Evolutionary conservation across 2,888 invertebrate species (phyloP), one percentile per base, ranked within the genome.

Genomic region (Bruchidius siliquastri): DNA sequence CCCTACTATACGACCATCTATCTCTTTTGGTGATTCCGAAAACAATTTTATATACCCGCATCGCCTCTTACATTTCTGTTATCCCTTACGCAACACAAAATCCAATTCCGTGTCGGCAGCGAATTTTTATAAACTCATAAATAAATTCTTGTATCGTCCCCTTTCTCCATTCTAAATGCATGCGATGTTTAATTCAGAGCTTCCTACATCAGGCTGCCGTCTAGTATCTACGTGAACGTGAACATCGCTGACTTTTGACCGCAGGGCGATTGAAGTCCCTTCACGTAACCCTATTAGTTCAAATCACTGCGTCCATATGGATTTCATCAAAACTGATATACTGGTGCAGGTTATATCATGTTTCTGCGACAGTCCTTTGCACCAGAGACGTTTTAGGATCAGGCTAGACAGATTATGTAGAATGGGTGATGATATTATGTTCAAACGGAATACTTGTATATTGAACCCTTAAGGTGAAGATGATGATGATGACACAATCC

Each of bases 251-350:
- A 49, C 49, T 49, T 49, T 18, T 49, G 49, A 49, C 49, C 49
- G 49, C 49, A 49, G 70, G 22, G 71, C 73, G 74, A 75, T 75
- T 74, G 75, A 75, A 76, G 77, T 76, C 75, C 76, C 76, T 73
- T 76, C 80, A 78, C 77, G 77, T 81, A 81, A 81, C 79, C 77
- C 76, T 78, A 80, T 81, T 80, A 81, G 80, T 79, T 78, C 80
- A 77, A 80, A 76, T 77, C 81, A 80, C 76, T 80, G 79, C 79
- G 77, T 78, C 76, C 79, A 75, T 78, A 81, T 81, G 77, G 79
- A 79, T 76, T 79, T 79, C 79, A 81, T 81, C 79, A 78, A 78
- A 75, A 73, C 77, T 73, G 72, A 79, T 77, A 78, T 79, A 76
- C 72, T 69, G 76, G 76, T 76, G 75, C 69, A 13, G 18, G 18